A percentile compares a stretch with the other conserved stretches of the same genome.
Evolutionary conservation across 2,888 invertebrate species (phyloP).

Genomic region (Standfussiana lucernea): DNA sequence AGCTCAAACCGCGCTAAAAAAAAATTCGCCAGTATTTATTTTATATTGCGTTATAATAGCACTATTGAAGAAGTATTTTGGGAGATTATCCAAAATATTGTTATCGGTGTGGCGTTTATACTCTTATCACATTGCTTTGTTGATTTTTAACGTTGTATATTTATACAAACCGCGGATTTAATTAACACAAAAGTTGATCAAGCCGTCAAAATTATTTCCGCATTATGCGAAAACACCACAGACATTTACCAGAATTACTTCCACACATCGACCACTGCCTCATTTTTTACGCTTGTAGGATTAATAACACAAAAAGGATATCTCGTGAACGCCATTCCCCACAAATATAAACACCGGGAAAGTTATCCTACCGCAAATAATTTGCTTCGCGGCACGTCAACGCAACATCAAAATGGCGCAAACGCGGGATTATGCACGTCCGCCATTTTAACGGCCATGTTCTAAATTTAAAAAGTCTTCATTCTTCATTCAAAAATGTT

Average conservation of each 20-base stretch:
- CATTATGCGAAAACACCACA: background rate
- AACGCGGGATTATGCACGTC: slow-evolving; percentile 65
- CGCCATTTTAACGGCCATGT: slow-evolving; percentile 67
- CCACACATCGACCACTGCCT: background rate
- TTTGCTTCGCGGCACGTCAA: slow-evolving; percentile 43
- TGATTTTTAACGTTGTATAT: background rate
- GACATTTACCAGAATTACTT: background rate
- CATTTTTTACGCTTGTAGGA: slow-evolving; percentile 3
- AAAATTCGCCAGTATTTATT: too few species aligned
- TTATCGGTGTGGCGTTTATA: background rate
- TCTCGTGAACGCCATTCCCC: background rate
- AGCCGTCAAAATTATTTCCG: background rate
- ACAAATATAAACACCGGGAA: slow-evolving; percentile 42
- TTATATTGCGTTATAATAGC: too few species aligned
- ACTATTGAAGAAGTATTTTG: background rate
- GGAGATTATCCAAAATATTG: background rate
- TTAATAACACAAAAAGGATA: slow-evolving; percentile 3
- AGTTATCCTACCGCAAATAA: slow-evolving; percentile 33
- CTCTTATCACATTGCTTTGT: background rate
- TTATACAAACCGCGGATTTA: too few species aligned
- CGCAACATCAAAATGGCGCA: slow-evolving; percentile 49
- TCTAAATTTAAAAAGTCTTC: slow-evolving; percentile 70
- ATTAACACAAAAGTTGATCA: background rate
- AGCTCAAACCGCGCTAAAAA: background rate
- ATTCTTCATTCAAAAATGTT: slow-evolving; percentile 64